A percentile compares a stretch with the other conserved stretches of the same genome.
These are phyloP conservation scores for Gymnoscopelus braueri DNA, from an alignment of 2,797 vertebrate species.

Conservation along the genomic window DNA sequence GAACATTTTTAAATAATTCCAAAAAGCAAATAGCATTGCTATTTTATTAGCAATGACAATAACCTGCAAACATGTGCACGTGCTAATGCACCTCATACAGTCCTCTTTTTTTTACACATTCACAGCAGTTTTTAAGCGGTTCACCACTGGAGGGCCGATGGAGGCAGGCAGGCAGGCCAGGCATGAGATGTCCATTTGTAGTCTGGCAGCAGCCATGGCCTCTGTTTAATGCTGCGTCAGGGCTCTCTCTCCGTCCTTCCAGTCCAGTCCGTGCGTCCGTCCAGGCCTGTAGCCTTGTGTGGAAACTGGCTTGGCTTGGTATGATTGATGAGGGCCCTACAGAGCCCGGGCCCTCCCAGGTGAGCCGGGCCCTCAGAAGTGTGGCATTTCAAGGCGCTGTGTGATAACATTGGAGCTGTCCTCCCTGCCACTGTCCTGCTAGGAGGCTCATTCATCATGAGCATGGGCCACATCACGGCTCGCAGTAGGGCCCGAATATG, in stretches of 20 bases:
- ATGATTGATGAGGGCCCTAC: slow-evolving; percentile 73
- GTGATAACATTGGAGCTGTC: slow-evolving; percentile 74
- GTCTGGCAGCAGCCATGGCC: slow-evolving; percentile 23
- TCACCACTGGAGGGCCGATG: slow-evolving; percentile 9
- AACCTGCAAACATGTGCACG: not conserved
- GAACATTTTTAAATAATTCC: not conserved
- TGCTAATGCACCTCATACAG: not conserved
- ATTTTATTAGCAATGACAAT: slow-evolving; percentile 4
- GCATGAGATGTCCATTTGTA: slow-evolving; percentile 18
- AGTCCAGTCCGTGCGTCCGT: not conserved
- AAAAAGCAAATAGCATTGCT: no score
- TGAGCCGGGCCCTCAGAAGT: slow-evolving; percentile 59
- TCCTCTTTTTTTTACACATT: not conserved
- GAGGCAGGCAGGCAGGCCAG: not conserved
- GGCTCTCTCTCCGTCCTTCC: slow-evolving; percentile 1
- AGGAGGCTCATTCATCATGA: slow-evolving; percentile 74
- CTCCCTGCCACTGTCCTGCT: slow-evolving; percentile 67
- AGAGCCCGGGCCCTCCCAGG: slow-evolving; percentile 58
- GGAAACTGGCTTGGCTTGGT: slow-evolving; percentile 39
- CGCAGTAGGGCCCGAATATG: slow-evolving; percentile 38
- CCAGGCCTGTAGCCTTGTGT: slow-evolving; percentile 22
- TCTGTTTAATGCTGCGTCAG: slow-evolving; percentile 57
- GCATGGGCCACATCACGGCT: slow-evolving; percentile 48
- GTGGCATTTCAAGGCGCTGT: slow-evolving; percentile 61
- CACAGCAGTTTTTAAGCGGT: no score